Evolutionary conservation across 1,140 invertebrate genomes (phyloP).

Genomic region (Pseudomyrmex flavicornis): DNA sequence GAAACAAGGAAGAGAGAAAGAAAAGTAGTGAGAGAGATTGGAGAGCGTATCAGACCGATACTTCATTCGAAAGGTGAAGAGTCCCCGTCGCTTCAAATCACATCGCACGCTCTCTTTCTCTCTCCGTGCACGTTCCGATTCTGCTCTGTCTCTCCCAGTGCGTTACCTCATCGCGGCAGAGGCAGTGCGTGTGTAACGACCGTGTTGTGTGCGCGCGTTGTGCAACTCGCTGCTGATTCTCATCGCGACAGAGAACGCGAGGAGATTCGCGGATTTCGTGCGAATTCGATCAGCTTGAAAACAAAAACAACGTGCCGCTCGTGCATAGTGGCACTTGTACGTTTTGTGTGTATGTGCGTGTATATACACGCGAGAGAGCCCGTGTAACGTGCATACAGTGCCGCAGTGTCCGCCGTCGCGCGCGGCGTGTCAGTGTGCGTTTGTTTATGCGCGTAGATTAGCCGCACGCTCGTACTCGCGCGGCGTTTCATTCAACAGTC

Average conservation of each 20-base stretch:
- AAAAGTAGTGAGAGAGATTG: not conserved
- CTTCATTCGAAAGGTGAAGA: slow-evolving; percentile 32
- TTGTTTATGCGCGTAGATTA: slow-evolving; percentile 60
- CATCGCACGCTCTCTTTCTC: slow-evolving; percentile 23
- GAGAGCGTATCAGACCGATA: not conserved
- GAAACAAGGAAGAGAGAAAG: not conserved
- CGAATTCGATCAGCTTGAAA: slow-evolving; percentile 34
- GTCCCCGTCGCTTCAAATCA: not conserved
- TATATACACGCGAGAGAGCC: no score
- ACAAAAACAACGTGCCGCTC: slow-evolving; percentile 46
- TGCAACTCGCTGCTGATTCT: slow-evolving; percentile 22
- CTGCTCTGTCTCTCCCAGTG: not conserved
- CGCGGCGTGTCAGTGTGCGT: slow-evolving; percentile 38
- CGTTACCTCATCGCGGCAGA: slow-evolving; percentile 41
- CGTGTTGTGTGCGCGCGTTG: slow-evolving; percentile 35
- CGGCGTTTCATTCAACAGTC: slow-evolving; percentile 52
- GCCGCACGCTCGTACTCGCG: slow-evolving; percentile 41
- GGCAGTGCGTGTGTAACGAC: slow-evolving; percentile 34
- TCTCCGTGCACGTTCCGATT: not conserved
- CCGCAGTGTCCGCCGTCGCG: slow-evolving; percentile 46
- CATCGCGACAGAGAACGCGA: not conserved
- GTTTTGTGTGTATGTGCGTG: not conserved
- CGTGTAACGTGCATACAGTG: not conserved
- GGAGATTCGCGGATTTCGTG: not conserved
- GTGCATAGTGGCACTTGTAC: slow-evolving; percentile 9